phyloP scores from a whole-genome alignment of 2,113 vertebrate species.

The Sylvilagus bachmani region DNA sequence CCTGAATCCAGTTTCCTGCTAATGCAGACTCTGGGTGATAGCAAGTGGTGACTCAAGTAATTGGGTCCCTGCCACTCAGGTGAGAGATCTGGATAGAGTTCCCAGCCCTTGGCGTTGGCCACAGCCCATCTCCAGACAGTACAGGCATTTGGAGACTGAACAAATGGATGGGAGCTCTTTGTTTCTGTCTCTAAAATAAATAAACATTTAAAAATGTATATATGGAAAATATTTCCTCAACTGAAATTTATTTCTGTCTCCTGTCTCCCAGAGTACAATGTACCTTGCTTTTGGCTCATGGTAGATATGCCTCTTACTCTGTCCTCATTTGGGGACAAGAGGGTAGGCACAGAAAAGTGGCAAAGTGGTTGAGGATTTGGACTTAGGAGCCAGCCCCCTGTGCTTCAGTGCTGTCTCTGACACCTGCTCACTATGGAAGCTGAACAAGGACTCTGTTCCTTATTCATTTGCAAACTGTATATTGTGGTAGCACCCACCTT shows the following conservation, averaged over 20 bases:
- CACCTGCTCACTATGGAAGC: neutral
- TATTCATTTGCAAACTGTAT: slow-evolving; percentile 20
- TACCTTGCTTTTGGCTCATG: neutral
- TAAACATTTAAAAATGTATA: too few species aligned
- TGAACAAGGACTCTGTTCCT: neutral
- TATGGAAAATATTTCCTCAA: neutral
- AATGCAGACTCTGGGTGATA: too few species aligned
- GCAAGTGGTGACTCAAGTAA: too few species aligned
- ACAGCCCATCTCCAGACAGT: too few species aligned
- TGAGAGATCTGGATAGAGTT: too few species aligned
- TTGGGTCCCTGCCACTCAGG: too few species aligned
- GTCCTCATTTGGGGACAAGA: neutral
- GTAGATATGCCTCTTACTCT: too few species aligned
- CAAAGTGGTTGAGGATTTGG: neutral
- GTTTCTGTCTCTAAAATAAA: too few species aligned
- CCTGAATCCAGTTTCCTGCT: too few species aligned
- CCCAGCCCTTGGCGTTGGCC: too few species aligned
- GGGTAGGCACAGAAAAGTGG: neutral
- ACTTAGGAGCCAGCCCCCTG: neutral
- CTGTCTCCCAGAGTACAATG: neutral
- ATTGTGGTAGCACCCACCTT: neutral
- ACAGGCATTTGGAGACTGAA: too few species aligned
- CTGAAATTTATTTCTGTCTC: neutral
- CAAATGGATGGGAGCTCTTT: too few species aligned
- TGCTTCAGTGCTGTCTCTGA: neutral